Percentiles rank a stretch among this genome's conserved stretches.
Evolutionary conservation across 2,797 vertebrate genomes (phyloP).

Genomic region (Heterohyrax brucei): DNA sequence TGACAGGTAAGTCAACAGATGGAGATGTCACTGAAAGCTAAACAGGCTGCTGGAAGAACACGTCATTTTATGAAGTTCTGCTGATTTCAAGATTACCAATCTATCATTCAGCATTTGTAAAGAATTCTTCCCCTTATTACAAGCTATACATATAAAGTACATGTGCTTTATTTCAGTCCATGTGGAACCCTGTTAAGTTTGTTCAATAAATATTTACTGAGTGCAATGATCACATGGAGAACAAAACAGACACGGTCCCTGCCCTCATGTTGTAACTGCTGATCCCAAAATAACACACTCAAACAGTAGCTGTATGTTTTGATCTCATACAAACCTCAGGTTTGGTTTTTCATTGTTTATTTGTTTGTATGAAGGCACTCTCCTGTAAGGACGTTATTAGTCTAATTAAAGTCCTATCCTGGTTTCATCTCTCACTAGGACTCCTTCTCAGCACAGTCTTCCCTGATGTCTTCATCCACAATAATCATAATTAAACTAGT

Average conservation of each 20-base stretch:
- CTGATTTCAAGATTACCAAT: not conserved
- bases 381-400: not conserved
- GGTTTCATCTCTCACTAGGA: not conserved
- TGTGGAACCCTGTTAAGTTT: not conserved
- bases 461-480: not conserved
- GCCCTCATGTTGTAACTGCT: not conserved
- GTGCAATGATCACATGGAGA: not conserved
- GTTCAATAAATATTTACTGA: slow-evolving; percentile 44
- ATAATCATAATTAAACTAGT: not conserved
- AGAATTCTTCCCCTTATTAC: not conserved
- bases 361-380: slow-evolving; percentile 4
- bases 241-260: not conserved
- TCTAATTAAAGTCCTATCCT: slow-evolving; percentile 49
- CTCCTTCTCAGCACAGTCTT: not conserved
- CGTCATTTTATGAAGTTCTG: not conserved
- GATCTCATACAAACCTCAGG: not conserved
- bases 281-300: not conserved
- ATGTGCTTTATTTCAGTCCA: not conserved
- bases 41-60: not conserved
- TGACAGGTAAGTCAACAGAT: not conserved
- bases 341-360: not conserved
- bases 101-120: not conserved
- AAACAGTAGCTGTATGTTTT: not conserved
- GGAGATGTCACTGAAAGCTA: not conserved
- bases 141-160: not conserved